Base-by-base conservation (phyloP, 2,888 invertebrate species). In the Polyommatus icarus region DNA sequence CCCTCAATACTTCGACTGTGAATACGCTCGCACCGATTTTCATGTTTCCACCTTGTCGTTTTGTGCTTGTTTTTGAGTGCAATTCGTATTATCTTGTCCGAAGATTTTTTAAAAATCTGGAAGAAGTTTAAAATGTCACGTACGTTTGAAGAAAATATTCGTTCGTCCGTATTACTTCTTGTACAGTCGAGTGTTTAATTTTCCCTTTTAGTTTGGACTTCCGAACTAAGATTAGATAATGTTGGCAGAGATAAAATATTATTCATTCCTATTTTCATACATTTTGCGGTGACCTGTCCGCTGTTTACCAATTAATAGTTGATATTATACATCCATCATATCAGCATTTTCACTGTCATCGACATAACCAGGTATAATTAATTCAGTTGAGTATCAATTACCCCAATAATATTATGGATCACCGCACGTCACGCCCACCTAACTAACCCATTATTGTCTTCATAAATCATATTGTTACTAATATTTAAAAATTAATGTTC, bases 1-100 rank as follows among this genome's bases (percentile, higher is more conserved):
- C 85, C 83, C 85, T 87, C 86, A 86, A 86, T 86, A 87, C 85
- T 86, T 85, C 84, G 84, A 85, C 85, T 78, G 83, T 83, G 84
- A 86, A 87, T 87, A 85, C 85, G 84, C 82, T 84, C 84, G 84
- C 83, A 83, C 83, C 83, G 84, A 86, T 88, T 87, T 86, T 85
- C 85, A 81, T 84, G 84, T 81, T 83, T 83, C 83, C 82, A 84
- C 83, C 83, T 79, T 79, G 71, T 75, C 54, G 59, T 76, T 59
- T 76, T 36, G 12, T 18, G 40, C 59, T 57, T 76, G 76, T 77
- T 75, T 76, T 77, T 77, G 29, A 54, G n/a, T 72, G n/a, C 20
- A 72, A 40, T 72, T 72, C 40, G n/a, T 20, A 20, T 67, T 67
- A 67, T 67, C 15, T 61, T 29, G 18, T 67, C 67, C 67, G 20